Conservation (phyloP, 2,888 invertebrate genomes). For the Caenorhabditis macrosperma region DNA sequence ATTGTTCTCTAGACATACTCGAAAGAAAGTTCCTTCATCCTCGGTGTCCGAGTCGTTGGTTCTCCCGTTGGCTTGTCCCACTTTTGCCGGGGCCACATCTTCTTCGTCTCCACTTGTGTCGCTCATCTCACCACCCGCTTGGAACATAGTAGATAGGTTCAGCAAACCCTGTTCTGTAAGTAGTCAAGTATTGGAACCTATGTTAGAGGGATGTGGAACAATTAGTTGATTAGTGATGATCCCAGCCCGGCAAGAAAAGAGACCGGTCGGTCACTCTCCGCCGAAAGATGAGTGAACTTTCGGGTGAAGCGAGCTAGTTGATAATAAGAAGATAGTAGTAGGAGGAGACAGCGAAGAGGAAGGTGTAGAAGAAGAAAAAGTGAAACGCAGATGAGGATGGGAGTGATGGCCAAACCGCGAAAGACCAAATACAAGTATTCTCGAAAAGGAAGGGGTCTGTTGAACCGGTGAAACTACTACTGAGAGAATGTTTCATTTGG, state of each 20-base stretch:
- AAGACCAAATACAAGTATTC: constrained; percentile 45
- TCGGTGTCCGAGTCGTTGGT: constrained; percentile 50
- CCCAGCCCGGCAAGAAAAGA: background rate
- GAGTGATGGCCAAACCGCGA: constrained; percentile 49
- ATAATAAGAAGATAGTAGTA: constrained; percentile 24
- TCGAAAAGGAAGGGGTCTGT: constrained; percentile 10
- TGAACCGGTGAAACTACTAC: background rate
- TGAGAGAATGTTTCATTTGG: too few species aligned
- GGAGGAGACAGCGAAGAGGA: background rate
- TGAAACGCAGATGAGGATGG: constrained; percentile 2
- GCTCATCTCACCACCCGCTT: constrained; percentile 54
- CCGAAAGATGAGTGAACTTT: constrained; percentile 13
- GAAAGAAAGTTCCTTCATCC: constrained; percentile 40
- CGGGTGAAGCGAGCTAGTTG: constrained; percentile 26
- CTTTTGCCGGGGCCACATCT: constrained; percentile 43
- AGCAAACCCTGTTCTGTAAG: constrained; percentile 46
- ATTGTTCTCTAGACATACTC: constrained; percentile 1
- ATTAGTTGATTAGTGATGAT: background rate
- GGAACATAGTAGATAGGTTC: constrained; percentile 51
- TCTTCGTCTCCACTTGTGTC: constrained; percentile 57
- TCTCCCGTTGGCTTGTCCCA: constrained; percentile 39
- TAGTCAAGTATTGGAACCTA: background rate
- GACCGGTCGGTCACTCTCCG: background rate
- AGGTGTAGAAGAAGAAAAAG: background rate
- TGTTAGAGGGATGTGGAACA: background rate